Conservation (phyloP, 1,140 invertebrate genomes). For the Drosophila cardini region DNA sequence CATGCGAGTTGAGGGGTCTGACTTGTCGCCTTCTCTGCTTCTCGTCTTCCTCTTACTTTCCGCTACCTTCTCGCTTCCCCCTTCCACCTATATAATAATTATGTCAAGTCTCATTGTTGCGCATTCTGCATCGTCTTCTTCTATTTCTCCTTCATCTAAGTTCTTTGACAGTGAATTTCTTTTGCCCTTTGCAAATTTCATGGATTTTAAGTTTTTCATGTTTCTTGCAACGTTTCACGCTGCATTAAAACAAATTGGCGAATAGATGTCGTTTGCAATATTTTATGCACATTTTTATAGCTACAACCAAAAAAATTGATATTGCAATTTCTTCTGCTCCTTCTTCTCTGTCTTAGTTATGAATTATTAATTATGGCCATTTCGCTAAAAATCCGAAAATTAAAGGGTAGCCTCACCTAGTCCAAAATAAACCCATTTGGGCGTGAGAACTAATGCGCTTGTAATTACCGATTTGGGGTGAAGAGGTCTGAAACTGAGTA, state of each 20-base stretch:
- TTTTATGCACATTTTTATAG: constrained; percentile 49
- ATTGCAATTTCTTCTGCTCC: constrained; percentile 38
- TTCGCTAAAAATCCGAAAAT: background rate
- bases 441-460: constrained; percentile 76
- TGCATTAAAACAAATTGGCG: constrained; percentile 68
- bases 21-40: constrained; percentile 12
- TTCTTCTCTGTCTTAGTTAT: constrained; percentile 60
- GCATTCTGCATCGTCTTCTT: background rate
- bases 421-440: constrained; percentile 60
- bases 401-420: constrained; percentile 22
- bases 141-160: background rate
- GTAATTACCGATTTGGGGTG: constrained; percentile 58
- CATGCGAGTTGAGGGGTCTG: constrained; percentile 18
- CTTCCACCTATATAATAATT: constrained; percentile 60
- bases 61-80: too few relatives aligned
- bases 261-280: constrained; percentile 37
- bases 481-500: constrained; percentile 15
- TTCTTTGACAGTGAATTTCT: constrained; percentile 1
- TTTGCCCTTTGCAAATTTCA: constrained; percentile 61
- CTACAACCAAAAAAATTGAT: constrained; percentile 22
- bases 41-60: background rate
- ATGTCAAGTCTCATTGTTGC: constrained; percentile 68
- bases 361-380: constrained; percentile 72
- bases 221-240: constrained; percentile 63
- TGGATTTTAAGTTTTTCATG: constrained; percentile 66